phyloP scores from a whole-genome alignment of 2,113 vertebrate genomes.

The Lipotes vexillifer region DNA sequence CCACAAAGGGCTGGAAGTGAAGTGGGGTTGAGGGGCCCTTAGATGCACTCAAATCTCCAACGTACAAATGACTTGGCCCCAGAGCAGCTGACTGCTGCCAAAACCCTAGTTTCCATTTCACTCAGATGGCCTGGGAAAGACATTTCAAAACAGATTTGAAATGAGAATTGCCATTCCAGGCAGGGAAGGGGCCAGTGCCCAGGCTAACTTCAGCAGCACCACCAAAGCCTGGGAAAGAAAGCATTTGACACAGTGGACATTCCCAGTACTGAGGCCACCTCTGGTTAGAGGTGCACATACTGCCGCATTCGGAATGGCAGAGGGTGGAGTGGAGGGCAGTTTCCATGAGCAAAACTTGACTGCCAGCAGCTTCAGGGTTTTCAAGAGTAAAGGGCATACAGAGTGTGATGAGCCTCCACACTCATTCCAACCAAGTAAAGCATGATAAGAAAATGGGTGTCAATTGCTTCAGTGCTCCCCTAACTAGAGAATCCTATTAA shows the following conservation, averaged over 20 bases:
- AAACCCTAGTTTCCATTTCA: background rate
- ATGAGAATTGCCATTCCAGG: background rate
- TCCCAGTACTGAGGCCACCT: background rate
- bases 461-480: too few species aligned
- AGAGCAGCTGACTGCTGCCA: background rate
- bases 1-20: background rate
- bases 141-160: background rate
- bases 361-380: background rate
- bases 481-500: background rate
- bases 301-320: background rate
- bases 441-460: background rate
- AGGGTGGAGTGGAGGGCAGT: background rate
- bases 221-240: background rate
- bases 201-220: background rate
- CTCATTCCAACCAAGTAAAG: background rate
- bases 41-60: background rate
- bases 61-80: background rate
- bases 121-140: background rate
- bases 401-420: background rate
- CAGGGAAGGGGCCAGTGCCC: background rate
- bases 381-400: background rate
- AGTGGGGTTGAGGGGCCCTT: background rate
- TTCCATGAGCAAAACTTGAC: background rate
- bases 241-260: too few species aligned
- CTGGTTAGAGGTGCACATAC: too few species aligned